Conservation (phyloP, 2,888 invertebrate species). For the Microlaimidae sp. region DNA sequence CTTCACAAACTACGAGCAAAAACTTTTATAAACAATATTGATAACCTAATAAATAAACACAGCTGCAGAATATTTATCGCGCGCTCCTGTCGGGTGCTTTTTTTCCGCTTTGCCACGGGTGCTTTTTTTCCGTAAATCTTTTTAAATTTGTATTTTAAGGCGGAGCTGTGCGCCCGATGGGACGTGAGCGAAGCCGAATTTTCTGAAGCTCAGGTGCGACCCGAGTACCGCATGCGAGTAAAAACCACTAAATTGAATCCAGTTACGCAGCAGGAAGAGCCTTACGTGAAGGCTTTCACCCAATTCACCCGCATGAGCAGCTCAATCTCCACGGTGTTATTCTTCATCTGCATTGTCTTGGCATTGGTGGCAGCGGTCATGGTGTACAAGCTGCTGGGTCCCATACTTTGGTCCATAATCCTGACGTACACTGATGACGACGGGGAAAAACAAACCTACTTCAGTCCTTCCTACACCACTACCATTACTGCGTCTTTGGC, state of each 20-base stretch:
- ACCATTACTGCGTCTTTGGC: not conserved
- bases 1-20: no score
- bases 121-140: no score
- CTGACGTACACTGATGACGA: not conserved
- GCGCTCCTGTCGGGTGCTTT: no score
- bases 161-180: conserved; percentile 2
- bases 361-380: not conserved
- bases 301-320: not conserved
- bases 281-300: conserved; percentile 33
- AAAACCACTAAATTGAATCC: conserved; percentile 68
- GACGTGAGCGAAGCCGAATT: conserved; percentile 8
- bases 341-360: not conserved
- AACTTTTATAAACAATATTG: no score
- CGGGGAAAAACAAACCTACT: not conserved
- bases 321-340: not conserved
- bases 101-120: no score
- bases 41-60: no score
- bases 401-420: not conserved
- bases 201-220: conserved; percentile 34
- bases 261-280: conserved; percentile 69
- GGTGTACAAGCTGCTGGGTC: not conserved
- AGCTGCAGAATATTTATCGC: no score
- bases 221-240: conserved; percentile 10
- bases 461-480: not conserved
- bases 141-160: no score